Percentiles rank a stretch among this genome's conserved stretches.
Conservation (phyloP, 2,888 invertebrate genomes). For the Fragum sueziense region DNA sequence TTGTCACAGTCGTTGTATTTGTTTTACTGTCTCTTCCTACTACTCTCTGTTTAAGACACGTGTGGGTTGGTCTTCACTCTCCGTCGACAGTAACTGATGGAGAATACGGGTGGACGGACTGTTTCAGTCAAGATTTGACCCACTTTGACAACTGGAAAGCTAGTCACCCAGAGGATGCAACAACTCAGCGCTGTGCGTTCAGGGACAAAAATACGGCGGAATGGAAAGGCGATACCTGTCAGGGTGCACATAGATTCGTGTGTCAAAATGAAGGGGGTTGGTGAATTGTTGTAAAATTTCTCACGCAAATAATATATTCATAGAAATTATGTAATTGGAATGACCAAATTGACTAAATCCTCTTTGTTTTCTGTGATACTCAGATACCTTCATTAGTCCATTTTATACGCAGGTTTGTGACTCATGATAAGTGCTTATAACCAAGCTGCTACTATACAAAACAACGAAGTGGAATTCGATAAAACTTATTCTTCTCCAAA, state of each 20-base stretch:
- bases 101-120: constrained; percentile 33
- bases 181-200: constrained; percentile 10
- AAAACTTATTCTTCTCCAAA: too few species aligned
- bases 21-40: background rate
- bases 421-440: too few species aligned
- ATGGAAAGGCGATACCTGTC: constrained; percentile 14
- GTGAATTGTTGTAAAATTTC: background rate
- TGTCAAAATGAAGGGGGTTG: constrained; percentile 8
- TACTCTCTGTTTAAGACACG: too few species aligned
- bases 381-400: too few species aligned
- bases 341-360: background rate
- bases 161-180: constrained; percentile 13
- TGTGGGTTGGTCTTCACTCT: constrained; percentile 43
- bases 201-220: constrained; percentile 19
- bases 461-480: too few species aligned
- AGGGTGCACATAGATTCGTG: constrained; percentile 15
- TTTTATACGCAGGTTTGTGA: too few species aligned
- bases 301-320: background rate
- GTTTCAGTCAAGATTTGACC: constrained; percentile 1
- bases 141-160: background rate
- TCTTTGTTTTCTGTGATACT: too few species aligned
- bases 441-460: too few species aligned
- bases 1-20: too few species aligned
- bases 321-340: background rate
- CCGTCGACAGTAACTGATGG: constrained; percentile 14